A percentile compares a stretch with the other conserved stretches of the same genome.
phyloP scores from a whole-genome alignment of 1,140 invertebrate genomes.

The Alviniconcha marisindica region DNA sequence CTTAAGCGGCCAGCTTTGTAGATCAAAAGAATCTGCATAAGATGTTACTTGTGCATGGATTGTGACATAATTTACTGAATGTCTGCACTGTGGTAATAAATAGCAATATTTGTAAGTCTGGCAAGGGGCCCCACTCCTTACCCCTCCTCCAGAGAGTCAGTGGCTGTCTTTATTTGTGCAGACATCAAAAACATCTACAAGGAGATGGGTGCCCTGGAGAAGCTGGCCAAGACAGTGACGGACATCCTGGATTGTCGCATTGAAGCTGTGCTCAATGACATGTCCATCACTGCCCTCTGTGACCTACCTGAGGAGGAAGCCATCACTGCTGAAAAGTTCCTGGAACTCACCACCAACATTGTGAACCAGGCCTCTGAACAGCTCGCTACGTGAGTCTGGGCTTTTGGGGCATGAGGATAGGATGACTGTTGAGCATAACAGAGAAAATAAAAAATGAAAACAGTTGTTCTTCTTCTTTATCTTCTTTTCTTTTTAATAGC shows the following conservation, averaged over 20 bases:
- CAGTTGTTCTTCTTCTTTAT: too few relatives aligned
- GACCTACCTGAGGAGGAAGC: slow-evolving; percentile 86
- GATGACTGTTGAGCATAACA: too few relatives aligned
- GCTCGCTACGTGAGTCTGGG: slow-evolving; percentile 62
- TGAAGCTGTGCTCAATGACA: slow-evolving; percentile 89
- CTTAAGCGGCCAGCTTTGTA: too few relatives aligned
- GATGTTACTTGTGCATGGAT: too few relatives aligned
- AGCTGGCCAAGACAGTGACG: slow-evolving; percentile 81
- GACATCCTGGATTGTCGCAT: slow-evolving; percentile 95
- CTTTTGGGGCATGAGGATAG: too few relatives aligned
- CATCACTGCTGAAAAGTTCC: slow-evolving; percentile 90
- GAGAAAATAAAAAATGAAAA: too few relatives aligned
- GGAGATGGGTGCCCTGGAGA: slow-evolving; percentile 69
- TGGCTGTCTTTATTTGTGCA: slow-evolving; percentile 52
- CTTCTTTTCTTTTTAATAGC: neutral
- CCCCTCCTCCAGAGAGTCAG: too few relatives aligned
- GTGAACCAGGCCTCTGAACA: slow-evolving; percentile 66
- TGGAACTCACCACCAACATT: slow-evolving; percentile 82
- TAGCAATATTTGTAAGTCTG: too few relatives aligned
- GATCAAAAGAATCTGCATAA: too few relatives aligned
- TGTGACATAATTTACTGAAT: too few relatives aligned
- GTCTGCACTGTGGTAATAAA: too few relatives aligned
- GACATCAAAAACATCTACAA: slow-evolving; percentile 69
- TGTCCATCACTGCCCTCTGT: slow-evolving; percentile 89
- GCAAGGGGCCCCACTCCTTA: too few relatives aligned